Evolutionary conservation across 2,888 invertebrate genomes (phyloP).

Genomic region (Leptura quadrifasciata): DNA sequence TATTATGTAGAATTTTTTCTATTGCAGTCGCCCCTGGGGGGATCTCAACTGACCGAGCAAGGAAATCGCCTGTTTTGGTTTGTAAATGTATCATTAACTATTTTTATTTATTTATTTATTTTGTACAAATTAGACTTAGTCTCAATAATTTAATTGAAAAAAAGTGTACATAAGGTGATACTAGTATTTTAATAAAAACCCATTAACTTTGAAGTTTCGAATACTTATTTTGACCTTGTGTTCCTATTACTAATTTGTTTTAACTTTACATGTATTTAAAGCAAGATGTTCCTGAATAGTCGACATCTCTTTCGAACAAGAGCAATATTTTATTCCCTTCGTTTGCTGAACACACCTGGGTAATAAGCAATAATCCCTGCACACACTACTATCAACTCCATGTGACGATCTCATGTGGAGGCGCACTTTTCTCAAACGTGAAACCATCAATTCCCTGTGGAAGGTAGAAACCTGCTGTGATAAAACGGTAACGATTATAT

Average conservation of each 20-base stretch:
- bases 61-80: slow-evolving; percentile 67
- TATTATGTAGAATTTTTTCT: slow-evolving; percentile 72
- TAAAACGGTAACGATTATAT: slow-evolving; percentile 41
- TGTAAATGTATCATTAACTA: slow-evolving; percentile 68
- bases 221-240: slow-evolving; percentile 49
- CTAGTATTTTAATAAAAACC: slow-evolving; percentile 60
- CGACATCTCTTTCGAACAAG: slow-evolving; percentile 49
- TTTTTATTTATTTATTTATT: slow-evolving; percentile 48
- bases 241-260: slow-evolving; percentile 66
- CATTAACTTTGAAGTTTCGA: slow-evolving; percentile 47
- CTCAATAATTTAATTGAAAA: slow-evolving; percentile 44
- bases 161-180: slow-evolving; percentile 56
- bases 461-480: slow-evolving; percentile 45
- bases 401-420: slow-evolving; percentile 49
- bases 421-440: slow-evolving; percentile 29
- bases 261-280: slow-evolving; percentile 68
- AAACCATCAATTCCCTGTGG: slow-evolving; percentile 39
- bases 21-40: slow-evolving; percentile 70
- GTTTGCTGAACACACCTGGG: slow-evolving; percentile 49
- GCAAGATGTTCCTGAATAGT: slow-evolving; percentile 58
- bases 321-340: slow-evolving; percentile 49
- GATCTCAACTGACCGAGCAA: slow-evolving; percentile 57
- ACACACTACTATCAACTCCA: slow-evolving; percentile 43
- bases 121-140: slow-evolving; percentile 50
- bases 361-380: slow-evolving; percentile 37